Evolutionary conservation across 1,140 invertebrate genomes (phyloP), one percentile per base, ranked within the genome.

Genomic region (Bicyclus anynana): DNA sequence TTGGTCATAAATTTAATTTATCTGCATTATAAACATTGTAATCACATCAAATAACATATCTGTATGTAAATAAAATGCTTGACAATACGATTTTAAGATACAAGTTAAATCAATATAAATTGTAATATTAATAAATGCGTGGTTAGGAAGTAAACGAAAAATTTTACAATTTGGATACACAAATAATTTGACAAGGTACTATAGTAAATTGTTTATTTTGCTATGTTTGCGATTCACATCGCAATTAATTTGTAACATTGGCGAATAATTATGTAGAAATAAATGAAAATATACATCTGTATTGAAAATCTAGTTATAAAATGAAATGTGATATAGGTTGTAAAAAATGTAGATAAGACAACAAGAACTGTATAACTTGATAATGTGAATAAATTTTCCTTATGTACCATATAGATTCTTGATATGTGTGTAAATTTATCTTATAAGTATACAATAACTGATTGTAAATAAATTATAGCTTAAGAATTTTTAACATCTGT

Each of bases 271-370:
- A 5, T 7, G 27, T n/a, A 27, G 13, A 47, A 26, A 9, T 53
- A 27, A 51, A 27, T n/a, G n/a, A n/a, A n/a, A n/a, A 37, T 37
- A 12, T 14, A n/a, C 44, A 47, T 56, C 40, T 52, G 40, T 57
- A 58, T 61, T 65, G 38, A 62, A 23, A 62, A 12, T 59, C 53
- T 82, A 84, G 76, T 57, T 72, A 81, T 82, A 83, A 84, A 79
- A 83, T 76, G 72, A 85, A 87, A 87, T 85, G 84, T 87, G 84
- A 87, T 87, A 87, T 87, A 87, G 83, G 64, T 72, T 87, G 84
- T 87, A 87, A 87, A 87, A 44, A 80, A 70, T 51, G 61, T 80
- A 76, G 62, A 27, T 78, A 84, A 85, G 79, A 53, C 69, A 73
- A 78, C 71, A 74, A 72, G 63, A 74, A 75, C 68, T 77, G 72